Percentiles rank a stretch among this genome's conserved stretches.
These are phyloP conservation scores for Erannis defoliaria DNA, from an alignment of 2,888 invertebrate species.

Conservation along the genomic window DNA sequence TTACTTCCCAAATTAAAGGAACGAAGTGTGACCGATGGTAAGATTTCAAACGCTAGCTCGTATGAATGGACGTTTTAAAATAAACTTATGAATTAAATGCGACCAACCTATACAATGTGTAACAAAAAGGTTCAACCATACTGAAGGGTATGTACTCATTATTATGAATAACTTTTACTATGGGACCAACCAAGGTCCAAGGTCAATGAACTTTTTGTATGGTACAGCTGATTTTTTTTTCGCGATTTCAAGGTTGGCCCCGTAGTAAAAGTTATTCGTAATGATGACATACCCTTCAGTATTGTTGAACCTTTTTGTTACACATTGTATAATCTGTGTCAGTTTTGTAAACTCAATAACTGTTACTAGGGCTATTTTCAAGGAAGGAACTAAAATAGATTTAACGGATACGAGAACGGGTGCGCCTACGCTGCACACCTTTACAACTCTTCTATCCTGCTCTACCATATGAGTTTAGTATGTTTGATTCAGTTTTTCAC, in stretches of 20 bases:
- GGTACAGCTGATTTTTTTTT: too few species aligned
- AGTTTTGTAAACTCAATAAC: constrained; percentile 44
- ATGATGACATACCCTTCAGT: too few species aligned
- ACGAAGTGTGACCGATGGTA: constrained; percentile 11
- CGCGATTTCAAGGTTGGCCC: too few species aligned
- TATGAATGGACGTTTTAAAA: constrained; percentile 16
- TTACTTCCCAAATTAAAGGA: constrained; percentile 18
- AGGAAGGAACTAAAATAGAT: constrained; percentile 61
- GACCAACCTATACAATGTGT: too few species aligned
- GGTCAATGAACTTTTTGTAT: too few species aligned
- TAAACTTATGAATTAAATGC: constrained; percentile 21
- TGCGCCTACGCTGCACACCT: constrained; percentile 47
- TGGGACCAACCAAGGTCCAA: too few species aligned
- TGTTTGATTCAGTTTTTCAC: constrained; percentile 45
- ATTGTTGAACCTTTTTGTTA: too few species aligned
- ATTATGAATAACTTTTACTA: too few species aligned
- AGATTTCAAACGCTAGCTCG: constrained; percentile 33
- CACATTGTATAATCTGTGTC: constrained; percentile 26
- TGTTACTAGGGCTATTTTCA: constrained; percentile 50
- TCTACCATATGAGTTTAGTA: constrained; percentile 37
- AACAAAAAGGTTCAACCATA: too few species aligned
- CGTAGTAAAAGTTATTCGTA: too few species aligned
- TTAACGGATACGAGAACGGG: constrained; percentile 59
- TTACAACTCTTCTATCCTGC: constrained; percentile 45
- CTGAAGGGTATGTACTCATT: too few species aligned